phyloP scores from a whole-genome alignment of 2,888 invertebrate genomes.

The Clostera curtula region DNA sequence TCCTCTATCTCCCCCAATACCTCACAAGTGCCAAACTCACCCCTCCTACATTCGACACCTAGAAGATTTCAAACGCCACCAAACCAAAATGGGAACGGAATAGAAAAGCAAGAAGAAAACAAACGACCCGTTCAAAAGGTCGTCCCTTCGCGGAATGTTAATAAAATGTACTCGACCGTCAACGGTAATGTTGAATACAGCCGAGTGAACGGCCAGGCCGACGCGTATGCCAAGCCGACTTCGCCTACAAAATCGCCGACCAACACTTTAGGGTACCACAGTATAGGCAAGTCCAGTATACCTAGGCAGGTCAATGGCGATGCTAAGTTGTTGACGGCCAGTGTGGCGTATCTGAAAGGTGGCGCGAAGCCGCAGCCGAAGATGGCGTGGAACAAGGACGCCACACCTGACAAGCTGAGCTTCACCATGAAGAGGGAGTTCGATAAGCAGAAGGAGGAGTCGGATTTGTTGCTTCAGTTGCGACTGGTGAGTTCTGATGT shows the following conservation, averaged over 20 bases:
- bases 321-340: constrained; percentile 72
- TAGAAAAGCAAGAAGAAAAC: constrained; percentile 61
- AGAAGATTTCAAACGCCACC: constrained; percentile 55
- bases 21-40: constrained; percentile 59
- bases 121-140: constrained; percentile 87
- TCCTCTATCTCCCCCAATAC: constrained; percentile 42
- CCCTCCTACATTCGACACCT: constrained; percentile 65
- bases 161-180: constrained; percentile 67
- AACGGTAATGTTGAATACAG: constrained; percentile 58
- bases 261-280: constrained; percentile 76
- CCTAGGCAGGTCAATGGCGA: constrained; percentile 51
- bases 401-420: constrained; percentile 83
- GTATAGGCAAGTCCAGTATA: constrained; percentile 54
- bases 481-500: constrained; percentile 78
- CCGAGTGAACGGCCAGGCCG: constrained; percentile 45
- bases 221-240: constrained; percentile 77
- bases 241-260: constrained; percentile 79
- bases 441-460: constrained; percentile 92
- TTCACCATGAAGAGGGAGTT: constrained; percentile 95
- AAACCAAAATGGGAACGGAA: constrained; percentile 29
- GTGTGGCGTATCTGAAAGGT: constrained; percentile 76
- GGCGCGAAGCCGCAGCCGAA: constrained; percentile 61
- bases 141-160: constrained; percentile 81
- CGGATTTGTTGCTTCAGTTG: constrained; percentile 87
- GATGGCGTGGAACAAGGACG: constrained; percentile 84